phyloP scores from a whole-genome alignment of 2,888 invertebrate species.

The Yponomeuta malinellus region DNA sequence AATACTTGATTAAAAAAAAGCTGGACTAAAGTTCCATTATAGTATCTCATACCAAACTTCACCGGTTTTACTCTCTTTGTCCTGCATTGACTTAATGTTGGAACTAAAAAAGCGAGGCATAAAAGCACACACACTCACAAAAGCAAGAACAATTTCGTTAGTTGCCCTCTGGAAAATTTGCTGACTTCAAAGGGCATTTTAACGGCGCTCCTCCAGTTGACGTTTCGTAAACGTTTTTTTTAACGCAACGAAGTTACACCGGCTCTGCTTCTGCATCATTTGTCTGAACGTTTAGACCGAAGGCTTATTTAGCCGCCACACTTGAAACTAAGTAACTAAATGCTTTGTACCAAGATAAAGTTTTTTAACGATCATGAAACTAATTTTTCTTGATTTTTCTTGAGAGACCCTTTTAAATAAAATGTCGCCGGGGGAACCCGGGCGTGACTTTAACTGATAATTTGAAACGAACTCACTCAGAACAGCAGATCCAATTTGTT shows the following conservation, averaged over 20 bases:
- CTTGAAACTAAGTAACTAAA: background rate
- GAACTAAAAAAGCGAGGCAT: constrained; percentile 43
- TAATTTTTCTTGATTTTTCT: background rate
- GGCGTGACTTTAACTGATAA: background rate
- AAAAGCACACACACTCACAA: constrained; percentile 61
- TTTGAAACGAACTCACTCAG: background rate
- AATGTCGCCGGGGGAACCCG: background rate
- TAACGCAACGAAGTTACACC: constrained; percentile 1
- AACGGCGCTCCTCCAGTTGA: constrained; percentile 56
- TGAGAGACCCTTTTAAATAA: background rate
- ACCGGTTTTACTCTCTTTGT: constrained; percentile 44
- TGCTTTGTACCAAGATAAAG: background rate
- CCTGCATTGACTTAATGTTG: constrained; percentile 52
- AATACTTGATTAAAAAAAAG: background rate
- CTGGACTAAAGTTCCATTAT: constrained; percentile 27
- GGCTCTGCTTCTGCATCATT: background rate
- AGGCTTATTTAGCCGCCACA: background rate
- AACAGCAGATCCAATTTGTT: constrained; percentile 40
- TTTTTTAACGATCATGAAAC: background rate
- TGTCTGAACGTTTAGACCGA: background rate
- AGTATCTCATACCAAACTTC: constrained; percentile 38
- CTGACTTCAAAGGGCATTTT: constrained; percentile 68
- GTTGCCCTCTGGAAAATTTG: constrained; percentile 62
- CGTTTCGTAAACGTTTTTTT: constrained; percentile 36
- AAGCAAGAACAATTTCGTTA: constrained; percentile 70